phyloP scores from a whole-genome alignment of 1,140 invertebrate genomes.

The Ooceraea biroi region DNA sequence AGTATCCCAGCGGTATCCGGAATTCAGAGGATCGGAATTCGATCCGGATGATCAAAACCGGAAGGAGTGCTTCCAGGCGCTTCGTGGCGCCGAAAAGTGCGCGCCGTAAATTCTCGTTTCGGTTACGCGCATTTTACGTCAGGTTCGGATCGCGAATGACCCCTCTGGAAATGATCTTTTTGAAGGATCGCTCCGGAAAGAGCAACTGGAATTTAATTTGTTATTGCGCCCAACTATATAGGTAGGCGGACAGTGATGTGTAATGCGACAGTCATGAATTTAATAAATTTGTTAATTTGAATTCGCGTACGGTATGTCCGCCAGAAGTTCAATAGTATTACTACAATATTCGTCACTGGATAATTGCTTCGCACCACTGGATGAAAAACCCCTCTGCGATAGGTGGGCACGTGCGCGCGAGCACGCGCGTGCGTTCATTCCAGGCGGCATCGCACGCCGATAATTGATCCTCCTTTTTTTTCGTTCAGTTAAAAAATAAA shows the following conservation, averaged over 20 bases:
- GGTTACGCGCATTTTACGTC: too few species aligned
- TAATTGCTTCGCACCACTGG: constrained; percentile 60
- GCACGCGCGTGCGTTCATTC: not conserved
- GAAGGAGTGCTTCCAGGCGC: not conserved
- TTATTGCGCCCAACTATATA: constrained; percentile 38
- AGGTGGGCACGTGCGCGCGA: not conserved
- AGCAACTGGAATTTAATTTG: constrained; percentile 40
- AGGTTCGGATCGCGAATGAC: too few species aligned
- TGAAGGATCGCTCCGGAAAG: constrained; percentile 18
- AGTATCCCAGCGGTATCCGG: not conserved
- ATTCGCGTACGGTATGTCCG: constrained; percentile 11
- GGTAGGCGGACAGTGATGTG: constrained; percentile 7
- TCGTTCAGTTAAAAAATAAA: constrained; percentile 37
- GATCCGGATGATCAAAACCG: not conserved
- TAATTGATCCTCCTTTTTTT: constrained; percentile 54
- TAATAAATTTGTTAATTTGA: constrained; percentile 64
- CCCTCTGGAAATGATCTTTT: not conserved
- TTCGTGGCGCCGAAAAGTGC: not conserved
- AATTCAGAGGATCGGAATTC: not conserved
- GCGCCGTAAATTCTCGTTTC: not conserved
- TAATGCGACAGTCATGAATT: constrained; percentile 55
- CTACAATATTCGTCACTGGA: constrained; percentile 60
- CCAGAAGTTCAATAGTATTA: constrained; percentile 53
- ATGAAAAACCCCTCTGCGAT: constrained; percentile 39
- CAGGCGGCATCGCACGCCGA: constrained; percentile 37